phyloP scores from a whole-genome alignment of 2,797 vertebrate species.

The Alca torda region DNA sequence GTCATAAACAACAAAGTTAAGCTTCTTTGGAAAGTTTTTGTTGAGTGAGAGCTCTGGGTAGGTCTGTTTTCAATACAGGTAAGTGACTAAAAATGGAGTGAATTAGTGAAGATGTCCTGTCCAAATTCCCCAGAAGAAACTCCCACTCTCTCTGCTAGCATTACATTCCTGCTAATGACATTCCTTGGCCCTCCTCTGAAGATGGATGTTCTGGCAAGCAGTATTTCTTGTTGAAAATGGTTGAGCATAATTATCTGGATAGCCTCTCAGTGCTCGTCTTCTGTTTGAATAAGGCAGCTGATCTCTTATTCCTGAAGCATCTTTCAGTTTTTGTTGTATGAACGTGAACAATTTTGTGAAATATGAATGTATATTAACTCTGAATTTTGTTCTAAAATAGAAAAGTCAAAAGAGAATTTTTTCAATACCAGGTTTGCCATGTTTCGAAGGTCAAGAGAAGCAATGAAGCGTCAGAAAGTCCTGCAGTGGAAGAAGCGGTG shows the following conservation, averaged over 20 bases:
- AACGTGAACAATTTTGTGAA: background rate
- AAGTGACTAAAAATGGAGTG: background rate
- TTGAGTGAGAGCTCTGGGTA: background rate
- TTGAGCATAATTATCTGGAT: background rate
- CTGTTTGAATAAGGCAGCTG: background rate
- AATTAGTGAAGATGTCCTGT: background rate
- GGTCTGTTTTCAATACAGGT: background rate
- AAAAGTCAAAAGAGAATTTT: background rate
- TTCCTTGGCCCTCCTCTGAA: background rate
- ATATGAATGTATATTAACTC: background rate
- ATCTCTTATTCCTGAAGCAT: background rate
- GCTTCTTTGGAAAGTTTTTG: background rate
- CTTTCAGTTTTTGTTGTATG: background rate
- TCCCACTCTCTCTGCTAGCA: background rate
- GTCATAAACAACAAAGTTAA: background rate
- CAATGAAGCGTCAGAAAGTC: background rate
- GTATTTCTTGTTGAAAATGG: background rate
- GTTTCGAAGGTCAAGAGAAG: slow-evolving; percentile 7
- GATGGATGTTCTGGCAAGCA: background rate
- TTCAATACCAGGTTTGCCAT: background rate
- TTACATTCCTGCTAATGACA: background rate
- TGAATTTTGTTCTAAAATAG: background rate
- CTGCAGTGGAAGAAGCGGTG: background rate
- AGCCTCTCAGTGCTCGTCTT: background rate
- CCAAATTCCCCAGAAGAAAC: background rate